A percentile compares a stretch with the other conserved stretches of the same genome.
Conservation (phyloP, 2,888 invertebrate genomes). For the Drosophila sordidula region DNA sequence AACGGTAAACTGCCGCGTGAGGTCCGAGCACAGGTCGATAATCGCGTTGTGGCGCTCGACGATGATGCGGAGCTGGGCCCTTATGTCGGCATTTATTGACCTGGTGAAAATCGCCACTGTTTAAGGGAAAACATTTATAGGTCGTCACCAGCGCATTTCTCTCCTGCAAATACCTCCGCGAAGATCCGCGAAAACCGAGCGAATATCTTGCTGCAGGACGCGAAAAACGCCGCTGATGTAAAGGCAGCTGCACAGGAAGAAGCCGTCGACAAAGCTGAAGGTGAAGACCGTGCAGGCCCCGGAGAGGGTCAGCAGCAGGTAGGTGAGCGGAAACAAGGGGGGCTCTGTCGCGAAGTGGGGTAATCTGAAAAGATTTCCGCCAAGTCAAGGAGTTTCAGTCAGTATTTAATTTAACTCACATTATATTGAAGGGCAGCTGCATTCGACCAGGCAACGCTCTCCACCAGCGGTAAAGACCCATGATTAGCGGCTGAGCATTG, state of each 20-base stretch:
- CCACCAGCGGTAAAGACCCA: slow-evolving; percentile 59
- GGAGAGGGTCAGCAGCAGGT: slow-evolving; percentile 72
- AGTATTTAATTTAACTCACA: too few species aligned
- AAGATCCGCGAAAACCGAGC: slow-evolving; percentile 65
- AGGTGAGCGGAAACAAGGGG: slow-evolving; percentile 76
- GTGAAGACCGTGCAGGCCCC: slow-evolving; percentile 80
- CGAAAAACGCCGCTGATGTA: slow-evolving; percentile 80
- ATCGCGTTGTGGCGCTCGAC: slow-evolving; percentile 81
- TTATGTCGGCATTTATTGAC: slow-evolving; percentile 68
- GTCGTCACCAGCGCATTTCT: background rate
- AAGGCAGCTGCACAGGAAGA: slow-evolving; percentile 81
- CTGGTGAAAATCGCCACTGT: slow-evolving; percentile 58
- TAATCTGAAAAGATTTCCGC: slow-evolving; percentile 32
- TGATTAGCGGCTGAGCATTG: slow-evolving; percentile 71
- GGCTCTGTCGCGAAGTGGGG: slow-evolving; percentile 69
- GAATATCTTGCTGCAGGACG: slow-evolving; percentile 80
- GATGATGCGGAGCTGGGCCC: slow-evolving; percentile 62
- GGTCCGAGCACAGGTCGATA: slow-evolving; percentile 83
- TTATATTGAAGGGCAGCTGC: slow-evolving; percentile 78
- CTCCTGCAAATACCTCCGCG: slow-evolving; percentile 53
- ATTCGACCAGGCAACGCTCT: slow-evolving; percentile 56
- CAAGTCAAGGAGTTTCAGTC: too few species aligned
- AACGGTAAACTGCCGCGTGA: slow-evolving; percentile 75
- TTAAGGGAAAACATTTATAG: background rate
- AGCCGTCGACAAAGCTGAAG: slow-evolving; percentile 82